Conservation (phyloP, 30 jellyfish, hydroid and myxozoan species). For the Pseudorhiza aurosa region DNA sequence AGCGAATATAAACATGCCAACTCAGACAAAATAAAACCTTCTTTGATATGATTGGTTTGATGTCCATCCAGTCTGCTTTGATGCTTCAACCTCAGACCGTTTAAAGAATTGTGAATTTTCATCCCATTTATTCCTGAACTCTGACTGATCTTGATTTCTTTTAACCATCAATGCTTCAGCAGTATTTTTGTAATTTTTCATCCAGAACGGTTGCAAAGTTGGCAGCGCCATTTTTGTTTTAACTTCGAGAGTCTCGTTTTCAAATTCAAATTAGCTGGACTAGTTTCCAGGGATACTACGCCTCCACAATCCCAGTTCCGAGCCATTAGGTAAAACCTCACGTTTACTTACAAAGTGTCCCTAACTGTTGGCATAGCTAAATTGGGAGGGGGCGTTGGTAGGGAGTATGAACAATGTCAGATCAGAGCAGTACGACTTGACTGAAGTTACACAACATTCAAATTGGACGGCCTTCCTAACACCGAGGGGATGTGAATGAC, state of each 20-base stretch:
- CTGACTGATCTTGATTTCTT: constrained; percentile 70
- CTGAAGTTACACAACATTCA: too few relatives aligned
- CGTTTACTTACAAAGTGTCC: too few relatives aligned
- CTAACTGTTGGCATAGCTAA: too few relatives aligned
- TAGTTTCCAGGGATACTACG: constrained; percentile 2
- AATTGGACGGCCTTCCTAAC: too few relatives aligned
- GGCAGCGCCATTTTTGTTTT: constrained; percentile 89
- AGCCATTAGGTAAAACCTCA: too few relatives aligned
- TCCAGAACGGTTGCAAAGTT: constrained; percentile 81
- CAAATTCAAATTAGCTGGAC: neutral
- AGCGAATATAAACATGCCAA: too few relatives aligned
- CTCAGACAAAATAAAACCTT: constrained; percentile 63
- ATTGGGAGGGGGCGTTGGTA: too few relatives aligned
- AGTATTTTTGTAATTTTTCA: constrained; percentile 56
- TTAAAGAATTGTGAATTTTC: constrained; percentile 61
- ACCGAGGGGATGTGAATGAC: too few relatives aligned
- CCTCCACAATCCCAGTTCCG: too few relatives aligned
- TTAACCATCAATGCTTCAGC: constrained; percentile 69
- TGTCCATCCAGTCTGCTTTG: constrained; percentile 71
- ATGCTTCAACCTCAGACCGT: constrained; percentile 52
- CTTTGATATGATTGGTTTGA: constrained; percentile 67
- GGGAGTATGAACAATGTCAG: too few relatives aligned
- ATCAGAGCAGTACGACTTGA: too few relatives aligned
- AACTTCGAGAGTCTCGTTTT: constrained; percentile 33
- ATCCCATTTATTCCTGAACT: constrained; percentile 75